Evolutionary conservation across 2,797 vertebrate genomes (phyloP).

Genomic region (Macrochelys suwanniensis): DNA sequence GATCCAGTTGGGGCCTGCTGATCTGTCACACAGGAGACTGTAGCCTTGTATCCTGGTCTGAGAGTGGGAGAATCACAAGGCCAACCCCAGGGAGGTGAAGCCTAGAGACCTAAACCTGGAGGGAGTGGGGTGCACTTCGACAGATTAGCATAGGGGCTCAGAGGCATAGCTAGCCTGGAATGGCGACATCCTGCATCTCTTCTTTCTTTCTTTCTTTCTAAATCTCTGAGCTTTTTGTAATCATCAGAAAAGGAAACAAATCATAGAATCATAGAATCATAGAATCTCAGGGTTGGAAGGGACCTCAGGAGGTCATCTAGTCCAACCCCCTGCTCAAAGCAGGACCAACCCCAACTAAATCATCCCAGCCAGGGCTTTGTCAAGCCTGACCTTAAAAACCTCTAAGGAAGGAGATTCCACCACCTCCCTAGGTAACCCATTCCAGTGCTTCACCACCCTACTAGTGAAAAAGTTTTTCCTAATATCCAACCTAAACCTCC

Average conservation of each 20-base stretch:
- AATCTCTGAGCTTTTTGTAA: not conserved
- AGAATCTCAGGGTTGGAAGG: too few relatives aligned
- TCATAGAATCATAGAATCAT: too few relatives aligned
- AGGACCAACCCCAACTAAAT: too few relatives aligned
- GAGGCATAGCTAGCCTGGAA: rapidly evolving
- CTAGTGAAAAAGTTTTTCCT: too few relatives aligned
- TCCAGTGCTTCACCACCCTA: too few relatives aligned
- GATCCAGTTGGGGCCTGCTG: not conserved
- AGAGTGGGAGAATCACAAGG: not conserved
- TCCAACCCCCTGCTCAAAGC: too few relatives aligned
- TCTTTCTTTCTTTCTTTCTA: not conserved
- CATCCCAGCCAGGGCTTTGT: too few relatives aligned
- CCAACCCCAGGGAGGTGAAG: not conserved
- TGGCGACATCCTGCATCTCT: not conserved
- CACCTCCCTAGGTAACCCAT: too few relatives aligned
- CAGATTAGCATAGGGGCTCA: not conserved
- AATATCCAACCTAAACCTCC: too few relatives aligned
- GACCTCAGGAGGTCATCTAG: too few relatives aligned
- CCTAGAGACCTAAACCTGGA: not conserved
- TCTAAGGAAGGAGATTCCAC: too few relatives aligned
- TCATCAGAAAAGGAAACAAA: not conserved
- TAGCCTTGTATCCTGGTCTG: not conserved
- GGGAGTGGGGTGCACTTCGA: not conserved
- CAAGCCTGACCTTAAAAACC: too few relatives aligned
- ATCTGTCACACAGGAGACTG: not conserved